phyloP scores from a whole-genome alignment of 1,140 invertebrate species.

The Micrasema minimum region DNA sequence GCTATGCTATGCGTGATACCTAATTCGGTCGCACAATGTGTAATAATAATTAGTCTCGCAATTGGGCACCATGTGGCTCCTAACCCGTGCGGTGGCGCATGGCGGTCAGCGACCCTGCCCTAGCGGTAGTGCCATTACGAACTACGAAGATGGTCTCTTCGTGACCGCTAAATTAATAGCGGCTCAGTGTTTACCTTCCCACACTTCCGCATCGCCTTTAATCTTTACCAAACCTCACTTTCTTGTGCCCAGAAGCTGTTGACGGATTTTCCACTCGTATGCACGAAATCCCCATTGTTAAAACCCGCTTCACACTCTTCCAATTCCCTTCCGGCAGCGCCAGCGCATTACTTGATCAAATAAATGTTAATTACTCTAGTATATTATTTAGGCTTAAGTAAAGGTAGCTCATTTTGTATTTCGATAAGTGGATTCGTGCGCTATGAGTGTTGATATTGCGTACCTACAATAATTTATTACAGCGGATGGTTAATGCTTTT shows the following conservation, averaged over 20 bases:
- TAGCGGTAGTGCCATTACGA: too few species aligned
- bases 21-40: conserved; percentile 2
- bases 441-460: too few species aligned
- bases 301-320: too few species aligned
- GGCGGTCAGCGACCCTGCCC: conserved; percentile 34
- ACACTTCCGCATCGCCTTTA: neutral
- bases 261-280: neutral
- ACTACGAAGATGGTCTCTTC: neutral
- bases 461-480: too few species aligned
- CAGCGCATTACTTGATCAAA: neutral
- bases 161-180: neutral
- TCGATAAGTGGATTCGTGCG: neutral
- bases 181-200: neutral
- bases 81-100: conserved; percentile 1
- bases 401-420: neutral
- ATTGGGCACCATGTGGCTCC: conserved; percentile 25
- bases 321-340: too few species aligned
- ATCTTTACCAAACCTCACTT: too few species aligned
- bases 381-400: too few species aligned
- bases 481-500: too few species aligned
- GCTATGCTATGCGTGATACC: conserved; percentile 8
- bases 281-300: too few species aligned
- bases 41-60: conserved; percentile 30
- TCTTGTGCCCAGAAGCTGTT: neutral
- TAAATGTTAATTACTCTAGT: neutral